Percentiles rank a stretch among this genome's conserved stretches.
phyloP scores from a whole-genome alignment of 2,888 invertebrate genomes.

The Pseudanteris insignis region DNA sequence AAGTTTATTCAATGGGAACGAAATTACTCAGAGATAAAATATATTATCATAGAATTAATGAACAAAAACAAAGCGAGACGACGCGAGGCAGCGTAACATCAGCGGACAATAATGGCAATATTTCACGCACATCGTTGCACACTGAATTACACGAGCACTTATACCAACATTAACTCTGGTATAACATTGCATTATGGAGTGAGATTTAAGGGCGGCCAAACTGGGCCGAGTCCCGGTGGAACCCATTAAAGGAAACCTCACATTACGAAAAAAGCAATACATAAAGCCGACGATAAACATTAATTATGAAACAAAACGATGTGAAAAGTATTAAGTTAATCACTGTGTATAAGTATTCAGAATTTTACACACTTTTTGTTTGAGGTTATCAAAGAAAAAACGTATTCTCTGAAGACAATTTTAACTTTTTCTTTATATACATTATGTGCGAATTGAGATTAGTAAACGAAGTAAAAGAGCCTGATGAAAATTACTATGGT shows the following conservation, averaged over 20 bases:
- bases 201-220: slow-evolving; percentile 27
- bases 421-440: too few relatives aligned
- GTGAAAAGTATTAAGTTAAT: slow-evolving; percentile 9
- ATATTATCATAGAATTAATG: too few relatives aligned
- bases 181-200: slow-evolving; percentile 24
- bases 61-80: slow-evolving; percentile 1
- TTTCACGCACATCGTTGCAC: slow-evolving; percentile 18
- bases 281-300: slow-evolving; percentile 28
- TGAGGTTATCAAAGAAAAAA: too few relatives aligned
- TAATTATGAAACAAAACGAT: slow-evolving; percentile 24
- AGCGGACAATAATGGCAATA: slow-evolving; percentile 11
- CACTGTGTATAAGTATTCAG: too few relatives aligned
- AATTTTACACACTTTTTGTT: too few relatives aligned
- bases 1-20: too few relatives aligned
- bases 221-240: slow-evolving; percentile 29
- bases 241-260: slow-evolving; percentile 26
- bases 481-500: too few relatives aligned
- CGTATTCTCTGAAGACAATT: too few relatives aligned
- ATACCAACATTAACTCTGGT: slow-evolving; percentile 26
- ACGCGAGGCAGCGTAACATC: not conserved
- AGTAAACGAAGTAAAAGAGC: too few relatives aligned
- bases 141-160: slow-evolving; percentile 22
- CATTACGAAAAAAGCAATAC: slow-evolving; percentile 2
- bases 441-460: too few relatives aligned
- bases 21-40: too few relatives aligned